Base-by-base conservation (phyloP, 2,888 invertebrate genomes). In the Oscheius sp. region DNA sequence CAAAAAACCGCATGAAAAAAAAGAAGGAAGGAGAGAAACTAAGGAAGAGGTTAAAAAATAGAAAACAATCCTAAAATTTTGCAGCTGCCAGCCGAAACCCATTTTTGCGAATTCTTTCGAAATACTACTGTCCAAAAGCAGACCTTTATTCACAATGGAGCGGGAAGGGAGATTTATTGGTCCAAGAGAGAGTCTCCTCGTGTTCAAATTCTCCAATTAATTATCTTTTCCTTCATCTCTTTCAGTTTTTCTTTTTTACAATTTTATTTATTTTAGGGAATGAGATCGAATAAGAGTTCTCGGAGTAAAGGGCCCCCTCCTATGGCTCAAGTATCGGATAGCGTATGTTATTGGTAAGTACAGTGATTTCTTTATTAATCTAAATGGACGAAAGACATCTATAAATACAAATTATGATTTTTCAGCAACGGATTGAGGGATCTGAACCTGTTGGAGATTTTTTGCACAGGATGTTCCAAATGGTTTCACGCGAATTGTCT, bases 401-500 rank as follows among this genome's bases (percentile, higher is more conserved):
- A n/a, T n/a, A n/a, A n/a, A n/a, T n/a, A n/a, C n/a, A n/a, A n/a
- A n/a, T n/a, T n/a, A n/a, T n/a, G n/a, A n/a, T n/a, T n/a, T 68
- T 80, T 67, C 67, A 85, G 85, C 59, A 74, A 81, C 61, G 85
- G 83, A 33, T 59, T 70, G 36, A 72, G 85, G 20, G 77, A 82
- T 28, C 51, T 85, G 24, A 83, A 83, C 12, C 67, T 72, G 17
- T 45, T 84, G 36, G 85, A 85, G 65, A 63, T 85, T 20, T 75
- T 79, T 33, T 85, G 85, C 61, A 71, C 70, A 0, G 71, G 69
- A n/a, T 85, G 85, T 61, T 68, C 73, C 4, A 80, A 77, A 68
- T 85, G 85, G 85, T 85, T 82, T 61, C 85, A 85, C 67, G 75
- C 75, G 24, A 44, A 70, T n/a, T 85, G 85, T 70, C 70, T 85